Evolutionary conservation across 2,113 vertebrate species (phyloP), one percentile per base, ranked within the genome.

Genomic region (Cairina moschata): DNA sequence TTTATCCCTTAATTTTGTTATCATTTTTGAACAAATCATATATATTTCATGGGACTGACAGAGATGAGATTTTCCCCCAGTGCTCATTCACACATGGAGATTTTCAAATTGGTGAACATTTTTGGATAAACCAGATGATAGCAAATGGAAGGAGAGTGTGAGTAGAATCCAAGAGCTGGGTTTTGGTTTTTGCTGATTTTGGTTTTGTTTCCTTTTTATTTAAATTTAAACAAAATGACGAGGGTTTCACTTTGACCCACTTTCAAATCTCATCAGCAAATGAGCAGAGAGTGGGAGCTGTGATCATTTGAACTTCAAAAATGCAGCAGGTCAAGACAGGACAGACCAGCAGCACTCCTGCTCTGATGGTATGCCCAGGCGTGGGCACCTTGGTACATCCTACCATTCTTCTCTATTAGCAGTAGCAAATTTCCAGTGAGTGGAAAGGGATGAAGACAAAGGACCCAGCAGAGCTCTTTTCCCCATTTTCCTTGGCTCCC

Each of bases 401-500:
- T 67, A 31, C 17, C 7, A 3, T 28, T 67, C 32, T 63, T 63
- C 65, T 62, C 3, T 76, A 29, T 78, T 25, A 87, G 6, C 8
- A 32, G 4, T 46, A 91, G 55, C 26, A 73, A 29, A 78, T 65
- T 79, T 46, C 38, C 42, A 82, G 26, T 0, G 1, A 75, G 5
- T 82, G 52, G 13, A 75, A 68, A 20, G 32, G 3, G 11, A 17
- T 63, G 38, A 68, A 38, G 13, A 63, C 26, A 31, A 87, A 81
- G 31, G 22, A 74, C 12, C 22, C 15, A 32, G 9, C 5, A 32
- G 28, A 0, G 0, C 26, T 69, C 8, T 8, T 71, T 13, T 89
- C 40, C 26, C 22, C 10, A 1, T 91, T 90, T 63, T 50, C 4
- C 31, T 50, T 82, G 68, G 6, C 29, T 77, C 32, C 12, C 34